Evolutionary conservation across 2,888 invertebrate species (phyloP).

Genomic region (Epistrophe grossulariae): DNA sequence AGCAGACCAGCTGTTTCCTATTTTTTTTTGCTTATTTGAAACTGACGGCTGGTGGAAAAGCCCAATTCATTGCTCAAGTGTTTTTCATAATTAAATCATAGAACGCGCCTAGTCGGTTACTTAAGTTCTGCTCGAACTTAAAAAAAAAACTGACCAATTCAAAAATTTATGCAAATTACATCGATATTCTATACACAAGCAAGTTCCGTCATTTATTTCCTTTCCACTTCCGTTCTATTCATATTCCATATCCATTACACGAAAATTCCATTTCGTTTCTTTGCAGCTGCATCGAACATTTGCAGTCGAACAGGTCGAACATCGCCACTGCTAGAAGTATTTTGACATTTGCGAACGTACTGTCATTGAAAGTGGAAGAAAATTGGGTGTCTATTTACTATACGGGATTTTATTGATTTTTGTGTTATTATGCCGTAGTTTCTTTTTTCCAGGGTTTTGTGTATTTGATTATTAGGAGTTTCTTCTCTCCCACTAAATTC

Average conservation of each 20-base stretch:
- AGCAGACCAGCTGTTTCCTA: too few relatives aligned
- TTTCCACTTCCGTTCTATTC: neutral
- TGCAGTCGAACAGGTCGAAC: constrained; percentile 16
- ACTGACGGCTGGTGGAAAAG: too few relatives aligned
- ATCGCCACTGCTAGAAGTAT: constrained; percentile 11
- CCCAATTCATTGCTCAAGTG: too few relatives aligned
- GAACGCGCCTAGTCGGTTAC: too few relatives aligned
- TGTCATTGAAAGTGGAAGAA: constrained; percentile 58
- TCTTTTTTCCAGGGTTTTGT: constrained; percentile 43
- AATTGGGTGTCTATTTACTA: constrained; percentile 62
- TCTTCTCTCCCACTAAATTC: constrained; percentile 13
- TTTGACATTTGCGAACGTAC: constrained; percentile 68
- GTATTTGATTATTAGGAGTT: constrained; percentile 37
- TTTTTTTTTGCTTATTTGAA: too few relatives aligned
- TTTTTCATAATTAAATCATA: too few relatives aligned
- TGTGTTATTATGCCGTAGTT: constrained; percentile 70
- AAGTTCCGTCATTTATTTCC: neutral
- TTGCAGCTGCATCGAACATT: constrained; percentile 2
- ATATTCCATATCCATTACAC: neutral
- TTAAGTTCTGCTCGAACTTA: too few relatives aligned
- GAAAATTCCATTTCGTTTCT: constrained; percentile 30
- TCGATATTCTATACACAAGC: too few relatives aligned
- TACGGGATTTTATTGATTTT: constrained; percentile 72
- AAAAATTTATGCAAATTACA: too few relatives aligned
- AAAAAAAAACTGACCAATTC: too few relatives aligned